Conservation (phyloP, 1,140 invertebrate species). For the Lutraria rhynchaena region DNA sequence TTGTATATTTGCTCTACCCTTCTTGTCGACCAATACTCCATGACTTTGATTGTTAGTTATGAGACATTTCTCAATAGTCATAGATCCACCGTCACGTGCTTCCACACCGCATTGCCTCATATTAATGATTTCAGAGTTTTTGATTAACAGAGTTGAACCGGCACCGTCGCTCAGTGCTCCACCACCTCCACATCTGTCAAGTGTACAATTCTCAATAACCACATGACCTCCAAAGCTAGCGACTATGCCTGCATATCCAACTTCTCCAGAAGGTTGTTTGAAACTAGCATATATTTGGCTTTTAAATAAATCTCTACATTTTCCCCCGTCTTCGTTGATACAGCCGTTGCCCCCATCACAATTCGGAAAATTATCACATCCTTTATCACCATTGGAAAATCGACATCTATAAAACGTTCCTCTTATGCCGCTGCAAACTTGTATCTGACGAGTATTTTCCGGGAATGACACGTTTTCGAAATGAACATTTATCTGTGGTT, state of each 20-base stretch:
- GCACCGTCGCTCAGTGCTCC: constrained; percentile 3
- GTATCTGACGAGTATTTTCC: too few relatives aligned
- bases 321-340: background rate
- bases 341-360: background rate
- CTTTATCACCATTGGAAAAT: constrained; percentile 19
- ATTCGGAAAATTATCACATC: background rate
- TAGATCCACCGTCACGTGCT: constrained; percentile 2
- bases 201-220: too few relatives aligned
- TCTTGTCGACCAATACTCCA: constrained; percentile 7
- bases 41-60: constrained; percentile 21
- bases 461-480: constrained; percentile 32
- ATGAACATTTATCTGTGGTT: background rate
- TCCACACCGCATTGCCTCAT: constrained; percentile 15
- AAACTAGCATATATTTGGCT: too few relatives aligned
- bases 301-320: too few relatives aligned
- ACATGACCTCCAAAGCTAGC: too few relatives aligned
- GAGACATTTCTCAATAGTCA: background rate
- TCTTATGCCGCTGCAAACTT: too few relatives aligned
- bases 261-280: too few relatives aligned
- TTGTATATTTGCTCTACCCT: background rate
- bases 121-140: background rate
- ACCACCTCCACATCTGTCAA: constrained; percentile 4
- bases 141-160: constrained; percentile 1
- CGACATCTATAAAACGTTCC: too few relatives aligned
- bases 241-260: too few relatives aligned